These are phyloP conservation scores for Aphelocoma coerulescens DNA, from an alignment of 2,113 vertebrate species.

Conservation along the genomic window DNA sequence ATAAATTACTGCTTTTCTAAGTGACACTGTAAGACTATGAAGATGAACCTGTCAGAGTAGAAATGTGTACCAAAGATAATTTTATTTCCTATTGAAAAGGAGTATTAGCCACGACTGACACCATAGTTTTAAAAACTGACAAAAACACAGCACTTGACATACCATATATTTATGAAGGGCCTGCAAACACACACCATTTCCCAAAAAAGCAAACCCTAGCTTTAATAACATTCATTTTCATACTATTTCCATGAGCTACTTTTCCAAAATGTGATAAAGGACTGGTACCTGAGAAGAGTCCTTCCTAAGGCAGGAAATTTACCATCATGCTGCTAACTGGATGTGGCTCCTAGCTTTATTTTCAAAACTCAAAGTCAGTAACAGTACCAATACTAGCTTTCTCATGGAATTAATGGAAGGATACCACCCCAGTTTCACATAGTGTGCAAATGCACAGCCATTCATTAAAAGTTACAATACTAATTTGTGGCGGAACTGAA, in stretches of 20 bases:
- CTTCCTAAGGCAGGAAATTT: not conserved
- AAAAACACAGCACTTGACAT: not conserved
- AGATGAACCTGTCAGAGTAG: not conserved
- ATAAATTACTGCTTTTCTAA: not conserved
- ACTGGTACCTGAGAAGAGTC: not conserved
- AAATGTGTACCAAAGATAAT: not conserved
- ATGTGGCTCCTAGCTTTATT: not conserved
- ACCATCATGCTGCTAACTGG: not conserved
- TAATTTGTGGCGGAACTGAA: not conserved
- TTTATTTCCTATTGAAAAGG: not conserved
- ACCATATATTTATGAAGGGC: not conserved
- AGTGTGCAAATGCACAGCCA: not conserved
- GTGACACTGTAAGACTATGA: not conserved
- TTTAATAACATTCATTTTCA: not conserved
- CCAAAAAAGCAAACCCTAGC: not conserved
- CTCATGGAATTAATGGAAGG: not conserved
- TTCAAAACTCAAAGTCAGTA: not conserved
- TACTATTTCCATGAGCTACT: not conserved
- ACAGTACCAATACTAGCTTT: not conserved
- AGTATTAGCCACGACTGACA: fast-evolving
- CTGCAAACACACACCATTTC: not conserved
- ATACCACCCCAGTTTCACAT: not conserved
- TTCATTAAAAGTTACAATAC: not conserved
- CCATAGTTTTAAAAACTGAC: not conserved
- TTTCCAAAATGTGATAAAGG: not conserved